Percentiles rank a stretch among this genome's conserved stretches.
Conservation (phyloP, 2,797 vertebrate species). For the Enteromius thamalakanensis region DNA sequence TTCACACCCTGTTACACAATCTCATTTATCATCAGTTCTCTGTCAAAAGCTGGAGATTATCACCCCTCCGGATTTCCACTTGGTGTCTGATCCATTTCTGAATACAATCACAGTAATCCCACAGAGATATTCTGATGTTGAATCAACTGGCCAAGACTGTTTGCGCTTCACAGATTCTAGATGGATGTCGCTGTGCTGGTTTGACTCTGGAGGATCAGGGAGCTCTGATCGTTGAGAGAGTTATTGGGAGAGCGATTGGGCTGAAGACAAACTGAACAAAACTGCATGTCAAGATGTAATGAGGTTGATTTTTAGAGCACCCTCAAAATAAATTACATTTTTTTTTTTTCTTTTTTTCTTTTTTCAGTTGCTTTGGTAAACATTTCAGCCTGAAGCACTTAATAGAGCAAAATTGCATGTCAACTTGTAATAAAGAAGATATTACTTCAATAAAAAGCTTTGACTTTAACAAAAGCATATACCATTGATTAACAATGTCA, state of each 20-base stretch:
- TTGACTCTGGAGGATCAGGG: constrained; percentile 16
- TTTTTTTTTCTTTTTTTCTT: neutral
- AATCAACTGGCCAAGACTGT: constrained; percentile 23
- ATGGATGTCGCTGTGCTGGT: constrained; percentile 27
- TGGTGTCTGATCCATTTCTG: constrained; percentile 18
- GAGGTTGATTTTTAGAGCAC: neutral
- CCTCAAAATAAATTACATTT: neutral
- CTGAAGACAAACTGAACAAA: neutral
- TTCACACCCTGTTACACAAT: constrained; percentile 33
- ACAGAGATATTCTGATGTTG: constrained; percentile 37
- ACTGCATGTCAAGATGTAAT: neutral
- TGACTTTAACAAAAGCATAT: neutral
- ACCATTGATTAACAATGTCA: too few relatives aligned
- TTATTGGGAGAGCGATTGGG: neutral
- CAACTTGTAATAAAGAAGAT: neutral
- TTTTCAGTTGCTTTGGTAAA: neutral
- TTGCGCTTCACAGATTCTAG: constrained; percentile 26
- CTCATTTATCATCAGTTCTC: constrained; percentile 26
- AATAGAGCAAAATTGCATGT: constrained; percentile 1
- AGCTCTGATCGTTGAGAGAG: neutral
- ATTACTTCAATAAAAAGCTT: neutral
- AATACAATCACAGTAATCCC: constrained; percentile 34
- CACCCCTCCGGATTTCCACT: constrained; percentile 17
- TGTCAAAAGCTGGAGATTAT: constrained; percentile 25
- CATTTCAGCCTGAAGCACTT: neutral